Evolutionary conservation across 2,888 invertebrate genomes (phyloP), one percentile per base, ranked within the genome.

Genomic region (Chaitophorus viminalis): DNA sequence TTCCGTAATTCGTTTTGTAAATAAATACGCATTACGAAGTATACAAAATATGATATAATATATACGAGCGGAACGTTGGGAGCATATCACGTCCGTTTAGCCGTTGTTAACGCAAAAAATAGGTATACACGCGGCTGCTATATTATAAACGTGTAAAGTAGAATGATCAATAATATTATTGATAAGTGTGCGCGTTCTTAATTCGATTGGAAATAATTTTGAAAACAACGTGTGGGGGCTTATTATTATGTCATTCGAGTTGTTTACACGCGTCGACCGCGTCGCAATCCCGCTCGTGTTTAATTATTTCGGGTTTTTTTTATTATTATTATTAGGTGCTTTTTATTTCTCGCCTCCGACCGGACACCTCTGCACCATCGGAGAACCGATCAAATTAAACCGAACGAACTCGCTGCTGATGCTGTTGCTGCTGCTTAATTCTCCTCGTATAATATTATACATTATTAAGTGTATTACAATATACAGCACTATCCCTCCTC

Each of bases 161-260:
- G n/a, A n/a, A n/a, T n/a, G n/a, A n/a, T n/a, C 14, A 46, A 46
- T 60, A 60, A 60, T 60, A 68, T 0, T 17, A 33, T 6, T 72
- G 18, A 18, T 25, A 6, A 5, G 18, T 17, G 18, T 17, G 18
- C 3, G 72, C 72, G 72, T 31, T 33, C 31, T 74, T 54, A 29
- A 60, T 83, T 75, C 82, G 82, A 83, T 83, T 39, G 82, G 82
- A 75, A 82, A 82, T 54, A 54, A 36, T 82, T 70, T 17, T 33
- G 74, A 46, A 82, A 75, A 83, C 82, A n/a, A 74, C 82, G 82
- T 83, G 82, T 83, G 82, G 74, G 82, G 82, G 74, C 82, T 75
- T 60, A 36, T 74, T 83, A 82, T 33, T 52, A 33, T 82, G 82
- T 74, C 74, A 33, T 36, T 54, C 54, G 36, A 83, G 82, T 74